Percentiles rank a stretch among this genome's conserved stretches.
These are phyloP conservation scores for Pollenia angustigena DNA, from an alignment of 2,888 invertebrate species.

Conservation along the genomic window DNA sequence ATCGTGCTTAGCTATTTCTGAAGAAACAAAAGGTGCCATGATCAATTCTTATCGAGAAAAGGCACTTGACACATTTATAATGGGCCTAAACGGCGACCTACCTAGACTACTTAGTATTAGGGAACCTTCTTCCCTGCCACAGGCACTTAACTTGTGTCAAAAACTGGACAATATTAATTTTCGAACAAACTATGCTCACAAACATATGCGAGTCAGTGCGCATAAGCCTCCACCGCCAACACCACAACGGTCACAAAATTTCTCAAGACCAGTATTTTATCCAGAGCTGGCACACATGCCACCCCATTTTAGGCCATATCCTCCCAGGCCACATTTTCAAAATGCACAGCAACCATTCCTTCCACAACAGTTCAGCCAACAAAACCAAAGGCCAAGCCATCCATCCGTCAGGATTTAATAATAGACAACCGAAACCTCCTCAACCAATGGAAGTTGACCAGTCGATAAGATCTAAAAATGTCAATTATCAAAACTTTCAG, in stretches of 20 bases:
- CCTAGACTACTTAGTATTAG: not conserved
- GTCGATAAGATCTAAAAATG: slow-evolving; percentile 1
- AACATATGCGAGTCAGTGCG: not conserved
- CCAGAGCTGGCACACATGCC: slow-evolving; percentile 5
- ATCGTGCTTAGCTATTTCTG: slow-evolving; percentile 9
- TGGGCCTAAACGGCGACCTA: not conserved
- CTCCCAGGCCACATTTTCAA: not conserved
- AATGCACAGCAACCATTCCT: not conserved
- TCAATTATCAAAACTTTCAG: not conserved
- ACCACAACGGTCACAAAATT: not conserved
- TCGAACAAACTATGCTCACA: not conserved
- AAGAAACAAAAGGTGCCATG: not conserved
- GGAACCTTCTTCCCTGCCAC: not conserved
- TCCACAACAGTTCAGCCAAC: not conserved
- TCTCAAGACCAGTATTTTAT: not conserved
- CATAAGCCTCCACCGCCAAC: not conserved
- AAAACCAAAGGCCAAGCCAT: not conserved
- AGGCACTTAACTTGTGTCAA: not conserved
- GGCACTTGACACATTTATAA: not conserved
- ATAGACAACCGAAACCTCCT: not conserved
- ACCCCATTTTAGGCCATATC: not conserved
- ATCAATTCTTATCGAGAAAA: not conserved
- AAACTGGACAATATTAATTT: not conserved
- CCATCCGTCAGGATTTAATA: not conserved
- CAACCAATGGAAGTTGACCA: slow-evolving; percentile 4